Evolutionary conservation across 2,113 vertebrate genomes (phyloP), one percentile per base, ranked within the genome.

Genomic region (Laticauda colubrina): DNA sequence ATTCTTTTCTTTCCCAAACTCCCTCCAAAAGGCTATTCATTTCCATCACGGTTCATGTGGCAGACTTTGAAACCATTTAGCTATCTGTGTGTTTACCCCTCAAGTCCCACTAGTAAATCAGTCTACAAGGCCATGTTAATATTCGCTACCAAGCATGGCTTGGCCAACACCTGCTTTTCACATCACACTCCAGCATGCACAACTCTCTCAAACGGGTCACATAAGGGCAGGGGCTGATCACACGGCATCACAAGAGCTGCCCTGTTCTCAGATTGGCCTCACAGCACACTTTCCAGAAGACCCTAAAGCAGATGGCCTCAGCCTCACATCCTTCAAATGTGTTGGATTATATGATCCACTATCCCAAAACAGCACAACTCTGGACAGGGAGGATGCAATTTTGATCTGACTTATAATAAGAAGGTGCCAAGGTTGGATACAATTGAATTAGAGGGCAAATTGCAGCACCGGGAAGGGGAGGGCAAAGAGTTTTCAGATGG

Each of bases 1-100:
- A 51, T 51, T 45, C 51, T 51, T 53, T 88, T 21, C 34, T 94
- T 94, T 94, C 92, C 94, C 93, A 95, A 95, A 43, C 89, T 61
- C 90, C 94, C 85, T 93, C 90, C 93, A 48, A 93, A 94, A 61
- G 95, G 95, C 34, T 75, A 94, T 45, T 24, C 43, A 21, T 87
- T 39, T 39, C n/a, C 48, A 81, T 45, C 59, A 18, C 4, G 12
- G 15, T 45, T 48, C 56, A 24, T 9, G 26, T 90, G 29, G 12
- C 54, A 61, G 29, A 18, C 56, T 51, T 90, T 54, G 75, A 39
- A 23, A 29, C 21, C 26, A 7, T 75, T 57, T 21, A 15, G 24
- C 61, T 92, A 89, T 8, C 54, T 55, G 53, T 89, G 54, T 57
- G 21, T 85, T 57, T 69, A 81, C n/a, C 43, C 54, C 75, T 89